Evolutionary conservation across 2,888 invertebrate genomes (phyloP).

Genomic region (Minunthozetes semirufus): DNA sequence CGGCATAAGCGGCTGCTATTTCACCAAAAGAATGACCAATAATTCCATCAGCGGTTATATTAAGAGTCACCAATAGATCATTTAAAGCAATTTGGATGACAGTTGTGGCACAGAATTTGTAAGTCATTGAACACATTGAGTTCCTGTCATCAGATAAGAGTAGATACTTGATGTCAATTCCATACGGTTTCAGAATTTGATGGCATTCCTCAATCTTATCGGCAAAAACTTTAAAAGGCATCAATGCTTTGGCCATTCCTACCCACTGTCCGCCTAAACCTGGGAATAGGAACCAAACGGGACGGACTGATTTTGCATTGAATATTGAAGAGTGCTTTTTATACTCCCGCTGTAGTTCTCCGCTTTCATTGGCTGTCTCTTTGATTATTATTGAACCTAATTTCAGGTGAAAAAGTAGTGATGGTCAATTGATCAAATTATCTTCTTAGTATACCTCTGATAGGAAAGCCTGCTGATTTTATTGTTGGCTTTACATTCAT

Average conservation of each 20-base stretch:
- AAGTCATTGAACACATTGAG: conserved; percentile 47
- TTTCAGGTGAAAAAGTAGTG: no score
- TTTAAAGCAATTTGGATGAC: conserved; percentile 51
- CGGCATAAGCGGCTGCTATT: conserved; percentile 54
- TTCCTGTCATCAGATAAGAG: conserved; percentile 60
- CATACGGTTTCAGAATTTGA: conserved; percentile 67
- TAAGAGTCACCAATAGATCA: conserved; percentile 44
- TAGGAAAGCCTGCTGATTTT: background rate
- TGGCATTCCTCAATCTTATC: conserved; percentile 68
- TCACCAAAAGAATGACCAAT: conserved; percentile 55
- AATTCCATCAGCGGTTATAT: conserved; percentile 52
- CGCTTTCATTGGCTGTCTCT: background rate
- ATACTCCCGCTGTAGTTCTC: background rate
- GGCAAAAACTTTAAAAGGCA: conserved; percentile 73
- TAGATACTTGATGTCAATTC: conserved; percentile 72
- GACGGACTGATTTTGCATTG: conserved; percentile 53
- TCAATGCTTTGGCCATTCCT: conserved; percentile 82
- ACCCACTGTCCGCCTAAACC: conserved; percentile 99
- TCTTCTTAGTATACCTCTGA: no score
- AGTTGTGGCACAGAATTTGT: conserved; percentile 52
- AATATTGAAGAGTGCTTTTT: conserved; percentile 41
- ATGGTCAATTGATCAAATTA: no score
- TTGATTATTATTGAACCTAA: no score
- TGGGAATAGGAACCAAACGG: conserved; percentile 89
- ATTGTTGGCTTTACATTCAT: conserved; percentile 51